These are phyloP conservation scores for Escarpia spicata DNA, from an alignment of 2,888 invertebrate genomes.

Conservation along the genomic window DNA sequence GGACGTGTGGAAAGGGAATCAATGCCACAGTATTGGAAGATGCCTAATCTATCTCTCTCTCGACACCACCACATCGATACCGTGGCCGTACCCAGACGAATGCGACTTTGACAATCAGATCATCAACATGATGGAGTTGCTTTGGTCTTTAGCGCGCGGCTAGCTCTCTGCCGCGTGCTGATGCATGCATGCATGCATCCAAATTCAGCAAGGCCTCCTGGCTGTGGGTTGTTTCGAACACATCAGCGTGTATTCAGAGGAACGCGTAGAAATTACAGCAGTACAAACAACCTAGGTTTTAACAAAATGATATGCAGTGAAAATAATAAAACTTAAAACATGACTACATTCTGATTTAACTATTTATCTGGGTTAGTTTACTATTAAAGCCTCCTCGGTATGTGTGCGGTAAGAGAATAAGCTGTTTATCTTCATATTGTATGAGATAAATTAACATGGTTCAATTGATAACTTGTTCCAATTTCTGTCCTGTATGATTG, in stretches of 20 bases:
- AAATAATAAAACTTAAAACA: neutral
- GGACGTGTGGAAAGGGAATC: neutral
- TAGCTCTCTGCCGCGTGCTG: neutral
- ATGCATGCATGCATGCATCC: neutral
- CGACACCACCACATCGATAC: neutral
- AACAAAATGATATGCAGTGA: neutral
- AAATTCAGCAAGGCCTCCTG: neutral
- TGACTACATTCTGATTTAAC: neutral
- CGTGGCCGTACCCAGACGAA: neutral
- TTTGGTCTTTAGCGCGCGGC: neutral
- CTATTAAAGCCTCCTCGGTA: too few relatives aligned
- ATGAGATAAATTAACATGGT: too few relatives aligned
- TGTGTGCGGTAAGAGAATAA: too few relatives aligned
- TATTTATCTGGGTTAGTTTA: too few relatives aligned
- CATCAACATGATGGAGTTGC: neutral
- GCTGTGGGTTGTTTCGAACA: neutral
- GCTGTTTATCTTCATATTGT: too few relatives aligned
- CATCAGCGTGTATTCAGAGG: neutral
- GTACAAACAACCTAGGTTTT: neutral
- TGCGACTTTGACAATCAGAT: neutral
- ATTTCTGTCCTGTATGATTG: too few relatives aligned
- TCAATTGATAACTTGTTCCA: too few relatives aligned
- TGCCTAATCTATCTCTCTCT: neutral
- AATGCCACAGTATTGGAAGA: neutral
- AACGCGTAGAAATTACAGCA: neutral